phyloP scores from a whole-genome alignment of 2,113 vertebrate genomes.

The Phyllopteryx taeniolatus region DNA sequence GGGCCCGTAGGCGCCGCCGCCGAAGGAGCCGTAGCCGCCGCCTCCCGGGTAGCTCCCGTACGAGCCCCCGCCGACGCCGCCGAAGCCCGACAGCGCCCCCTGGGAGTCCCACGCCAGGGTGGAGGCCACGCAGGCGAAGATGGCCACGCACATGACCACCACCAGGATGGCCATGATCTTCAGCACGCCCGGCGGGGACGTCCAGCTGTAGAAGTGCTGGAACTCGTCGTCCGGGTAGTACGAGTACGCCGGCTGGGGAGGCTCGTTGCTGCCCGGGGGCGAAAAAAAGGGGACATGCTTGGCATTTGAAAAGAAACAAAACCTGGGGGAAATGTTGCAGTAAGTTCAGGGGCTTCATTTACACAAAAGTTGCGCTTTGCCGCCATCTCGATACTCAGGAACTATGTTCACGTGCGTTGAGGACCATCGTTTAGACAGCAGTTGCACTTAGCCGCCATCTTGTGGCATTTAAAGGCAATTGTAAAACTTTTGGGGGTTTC shows the following conservation, averaged over 20 bases:
- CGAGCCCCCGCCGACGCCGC: not conserved
- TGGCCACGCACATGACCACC: conserved; percentile 78
- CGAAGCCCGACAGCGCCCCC: conserved; percentile 57
- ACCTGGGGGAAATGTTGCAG: too few relatives aligned
- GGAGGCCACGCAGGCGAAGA: conserved; percentile 88
- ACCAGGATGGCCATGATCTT: conserved; percentile 80
- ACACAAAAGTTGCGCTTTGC: too few relatives aligned
- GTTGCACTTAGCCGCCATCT: not conserved
- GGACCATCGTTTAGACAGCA: not conserved
- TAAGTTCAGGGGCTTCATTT: too few relatives aligned
- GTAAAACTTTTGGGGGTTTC: too few relatives aligned
- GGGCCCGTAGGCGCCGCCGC: conserved; percentile 36
- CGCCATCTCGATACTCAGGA: not conserved
- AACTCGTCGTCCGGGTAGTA: conserved; percentile 88
- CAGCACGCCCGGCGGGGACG: conserved; percentile 85
- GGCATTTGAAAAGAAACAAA: too few relatives aligned
- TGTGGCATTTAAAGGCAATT: too few relatives aligned
- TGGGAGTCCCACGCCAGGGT: conserved; percentile 82
- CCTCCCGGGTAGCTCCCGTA: conserved; percentile 5
- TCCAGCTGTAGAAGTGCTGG: conserved; percentile 86
- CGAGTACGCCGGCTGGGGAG: conserved; percentile 80
- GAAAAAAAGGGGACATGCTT: too few relatives aligned
- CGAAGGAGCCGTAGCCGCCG: conserved; percentile 28
- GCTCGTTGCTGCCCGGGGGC: conserved; percentile 54
- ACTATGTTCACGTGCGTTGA: not conserved